phyloP scores from a whole-genome alignment of 2,797 vertebrate species.

The Petrocephalus schoutedeni region DNA sequence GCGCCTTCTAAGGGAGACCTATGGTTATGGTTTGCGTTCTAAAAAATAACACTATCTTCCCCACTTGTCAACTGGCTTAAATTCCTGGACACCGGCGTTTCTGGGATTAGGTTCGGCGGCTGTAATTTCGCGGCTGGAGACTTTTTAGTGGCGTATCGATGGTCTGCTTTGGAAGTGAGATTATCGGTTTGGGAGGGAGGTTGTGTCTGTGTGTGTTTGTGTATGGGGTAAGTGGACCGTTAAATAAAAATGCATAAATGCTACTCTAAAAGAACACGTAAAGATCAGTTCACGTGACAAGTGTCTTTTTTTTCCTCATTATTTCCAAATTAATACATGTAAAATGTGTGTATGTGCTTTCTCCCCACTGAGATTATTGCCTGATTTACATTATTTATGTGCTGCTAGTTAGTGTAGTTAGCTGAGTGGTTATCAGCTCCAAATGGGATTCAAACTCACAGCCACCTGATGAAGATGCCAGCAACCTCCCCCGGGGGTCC shows the following conservation, averaged over 20 bases:
- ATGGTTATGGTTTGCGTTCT: background rate
- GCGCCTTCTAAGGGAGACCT: no score
- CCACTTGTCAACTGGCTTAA: background rate
- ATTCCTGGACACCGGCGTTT: background rate
- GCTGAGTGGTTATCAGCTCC: background rate
- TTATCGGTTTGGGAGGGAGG: background rate
- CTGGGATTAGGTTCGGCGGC: background rate
- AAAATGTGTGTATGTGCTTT: background rate
- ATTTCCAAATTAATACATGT: background rate
- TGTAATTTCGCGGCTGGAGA: background rate
- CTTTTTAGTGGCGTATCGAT: background rate
- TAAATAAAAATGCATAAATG: background rate
- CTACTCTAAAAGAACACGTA: background rate
- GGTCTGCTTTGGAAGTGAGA: background rate
- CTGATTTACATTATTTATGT: background rate
- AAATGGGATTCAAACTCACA: background rate
- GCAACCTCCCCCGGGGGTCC: background rate
- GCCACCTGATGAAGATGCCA: background rate
- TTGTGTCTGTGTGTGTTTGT: slow-evolving; percentile 15
- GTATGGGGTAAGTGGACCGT: background rate
- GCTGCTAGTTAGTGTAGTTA: background rate
- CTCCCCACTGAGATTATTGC: background rate
- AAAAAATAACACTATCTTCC: background rate
- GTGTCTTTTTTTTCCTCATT: slow-evolving; percentile 1
- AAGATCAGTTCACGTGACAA: slow-evolving; percentile 12